Evolutionary conservation across 2,113 vertebrate species (phyloP), one percentile per base, ranked within the genome.

Genomic region (Puntigrus tetrazona): DNA sequence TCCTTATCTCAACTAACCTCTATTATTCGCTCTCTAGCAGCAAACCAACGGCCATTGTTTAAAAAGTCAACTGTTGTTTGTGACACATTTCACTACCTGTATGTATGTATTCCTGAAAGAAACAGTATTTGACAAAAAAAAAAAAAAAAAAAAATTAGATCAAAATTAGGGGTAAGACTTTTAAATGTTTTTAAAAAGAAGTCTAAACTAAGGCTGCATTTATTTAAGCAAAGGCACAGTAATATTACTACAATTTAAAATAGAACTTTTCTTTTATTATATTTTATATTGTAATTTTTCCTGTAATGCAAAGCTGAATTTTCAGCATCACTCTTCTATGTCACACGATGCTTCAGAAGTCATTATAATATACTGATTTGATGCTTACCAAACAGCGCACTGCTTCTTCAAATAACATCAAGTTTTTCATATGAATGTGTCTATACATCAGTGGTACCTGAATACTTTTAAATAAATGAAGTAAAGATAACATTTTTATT

Each of bases 1-100:
- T 88, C 91, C 90, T 86, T 89, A 90, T 90, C 90, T 89, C 92
- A 91, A 92, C 91, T 91, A 89, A 92, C 92, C 92, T 93, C 90
- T 92, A 94, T 94, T 93, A 94, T 93, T 93, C 91, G 90, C 91
- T 93, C 91, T 90, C 90, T 91, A 90, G 89, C 91, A 91, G 77
- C 34, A 25, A 72, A 25, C 36, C 22, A 43, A 5, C n/a, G 11
- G 69, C 20, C 38, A 43, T 43, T 72, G 69, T 72, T 73, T 25
- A 43, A 43, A 16, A 72, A 41, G 36, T n/a, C 36, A 70, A 13
- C 22, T 72, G 10, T 22, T 18, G 8, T 69, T 34, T 36, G 65
- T 1, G 34, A 36, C 34, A 72, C 11, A 72, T 43, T 72, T 43
- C 3, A 7, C 69, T 72, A 10, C 10, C 22, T 13, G 13, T 7